phyloP scores from a whole-genome alignment of 2,113 vertebrate genomes.

The Muscicapa adusta region DNA sequence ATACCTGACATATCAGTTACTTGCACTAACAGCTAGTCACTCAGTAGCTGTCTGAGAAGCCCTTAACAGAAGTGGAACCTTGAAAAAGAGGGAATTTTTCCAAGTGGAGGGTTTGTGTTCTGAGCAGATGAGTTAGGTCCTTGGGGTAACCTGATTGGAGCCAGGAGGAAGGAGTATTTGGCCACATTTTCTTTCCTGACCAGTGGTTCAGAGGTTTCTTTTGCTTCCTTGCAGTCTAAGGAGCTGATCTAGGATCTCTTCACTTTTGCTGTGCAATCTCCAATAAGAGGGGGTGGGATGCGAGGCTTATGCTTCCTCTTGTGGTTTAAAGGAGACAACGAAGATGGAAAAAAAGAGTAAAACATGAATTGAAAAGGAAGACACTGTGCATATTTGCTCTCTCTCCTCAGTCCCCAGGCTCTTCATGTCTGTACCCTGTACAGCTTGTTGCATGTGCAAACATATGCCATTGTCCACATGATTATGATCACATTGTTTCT shows the following conservation, averaged over 20 bases:
- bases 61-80: background rate
- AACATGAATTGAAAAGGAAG: background rate
- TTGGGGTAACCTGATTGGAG: background rate
- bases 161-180: background rate
- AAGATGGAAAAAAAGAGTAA: background rate
- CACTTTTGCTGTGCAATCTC: background rate
- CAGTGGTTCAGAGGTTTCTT: background rate
- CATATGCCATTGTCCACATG: background rate
- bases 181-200: background rate
- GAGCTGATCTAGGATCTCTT: background rate
- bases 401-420: background rate
- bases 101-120: background rate
- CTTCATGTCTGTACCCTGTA: background rate
- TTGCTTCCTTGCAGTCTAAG: background rate
- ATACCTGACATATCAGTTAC: background rate
- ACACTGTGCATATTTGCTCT: background rate
- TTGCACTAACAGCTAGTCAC: background rate
- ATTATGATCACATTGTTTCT: background rate
- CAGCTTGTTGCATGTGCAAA: background rate
- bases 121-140: background rate
- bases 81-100: background rate
- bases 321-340: background rate
- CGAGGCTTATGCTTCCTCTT: background rate
- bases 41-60: background rate
- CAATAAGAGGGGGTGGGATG: accelerated